These are phyloP conservation scores for Lepidochrysops patricia DNA, from an alignment of 2,888 invertebrate genomes.

Conservation along the genomic window DNA sequence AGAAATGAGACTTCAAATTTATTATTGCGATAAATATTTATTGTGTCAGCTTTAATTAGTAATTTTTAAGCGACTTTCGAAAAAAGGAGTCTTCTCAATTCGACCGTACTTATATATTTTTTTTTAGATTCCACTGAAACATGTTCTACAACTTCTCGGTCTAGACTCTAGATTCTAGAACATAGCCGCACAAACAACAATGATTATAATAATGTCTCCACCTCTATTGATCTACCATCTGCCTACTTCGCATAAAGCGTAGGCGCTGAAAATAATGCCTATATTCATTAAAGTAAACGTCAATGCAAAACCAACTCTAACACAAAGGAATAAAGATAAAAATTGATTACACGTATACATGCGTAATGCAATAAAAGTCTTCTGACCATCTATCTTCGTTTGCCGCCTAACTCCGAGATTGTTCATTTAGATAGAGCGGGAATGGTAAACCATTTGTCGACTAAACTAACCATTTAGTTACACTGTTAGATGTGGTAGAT, in stretches of 20 bases:
- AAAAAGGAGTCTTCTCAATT: no score
- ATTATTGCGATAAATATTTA: no score
- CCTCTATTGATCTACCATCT: background rate
- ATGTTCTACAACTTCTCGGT: no score
- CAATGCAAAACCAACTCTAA: background rate
- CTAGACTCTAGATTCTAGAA: no score
- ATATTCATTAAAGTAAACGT: background rate
- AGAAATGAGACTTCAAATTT: no score
- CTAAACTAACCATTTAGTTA: background rate
- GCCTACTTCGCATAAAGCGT: background rate
- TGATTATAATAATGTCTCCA: background rate
- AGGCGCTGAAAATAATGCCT: background rate
- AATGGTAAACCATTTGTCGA: background rate
- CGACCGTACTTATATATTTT: no score
- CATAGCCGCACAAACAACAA: no score
- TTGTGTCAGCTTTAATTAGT: no score
- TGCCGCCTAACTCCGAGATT: slow-evolving; percentile 9
- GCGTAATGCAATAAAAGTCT: slow-evolving; percentile 10
- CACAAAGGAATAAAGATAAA: background rate
- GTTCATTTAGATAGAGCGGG: slow-evolving; percentile 12
- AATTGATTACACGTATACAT: background rate
- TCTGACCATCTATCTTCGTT: slow-evolving; percentile 11
- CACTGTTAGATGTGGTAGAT: background rate
- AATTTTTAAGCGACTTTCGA: no score
- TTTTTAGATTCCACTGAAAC: no score